These are phyloP conservation scores for Dyspetes luteomarginatus DNA, from an alignment of 2,888 invertebrate species.

Conservation along the genomic window DNA sequence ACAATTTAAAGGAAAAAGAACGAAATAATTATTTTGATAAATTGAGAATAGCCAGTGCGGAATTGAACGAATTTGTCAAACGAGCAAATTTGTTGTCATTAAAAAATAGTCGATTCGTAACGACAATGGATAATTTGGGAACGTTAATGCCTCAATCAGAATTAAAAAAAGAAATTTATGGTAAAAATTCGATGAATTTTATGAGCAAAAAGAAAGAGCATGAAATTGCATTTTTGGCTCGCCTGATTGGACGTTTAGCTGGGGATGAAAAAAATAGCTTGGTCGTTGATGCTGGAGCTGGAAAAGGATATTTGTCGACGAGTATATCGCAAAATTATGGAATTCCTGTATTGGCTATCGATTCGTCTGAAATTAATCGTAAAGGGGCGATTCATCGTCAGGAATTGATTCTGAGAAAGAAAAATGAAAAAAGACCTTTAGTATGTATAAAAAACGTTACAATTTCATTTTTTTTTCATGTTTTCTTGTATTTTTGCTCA, in stretches of 20 bases:
- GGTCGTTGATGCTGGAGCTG: slow-evolving; percentile 93
- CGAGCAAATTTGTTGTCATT: slow-evolving; percentile 73
- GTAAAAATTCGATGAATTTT: slow-evolving; percentile 84
- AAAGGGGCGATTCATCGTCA: slow-evolving; percentile 86
- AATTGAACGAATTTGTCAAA: slow-evolving; percentile 70
- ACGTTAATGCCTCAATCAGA: slow-evolving; percentile 81
- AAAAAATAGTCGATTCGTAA: slow-evolving; percentile 68
- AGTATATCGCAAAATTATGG: slow-evolving; percentile 88
- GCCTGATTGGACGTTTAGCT: slow-evolving; percentile 71
- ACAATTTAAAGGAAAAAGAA: background rate
- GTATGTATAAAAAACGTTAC: slow-evolving; percentile 63
- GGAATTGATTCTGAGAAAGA: slow-evolving; percentile 67
- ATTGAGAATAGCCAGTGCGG: slow-evolving; percentile 10
- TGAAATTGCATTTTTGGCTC: slow-evolving; percentile 84
- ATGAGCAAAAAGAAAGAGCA: slow-evolving; percentile 93
- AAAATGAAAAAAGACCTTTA: slow-evolving; percentile 46
- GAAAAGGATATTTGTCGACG: slow-evolving; percentile 92
- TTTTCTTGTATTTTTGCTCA: background rate
- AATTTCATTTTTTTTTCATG: background rate
- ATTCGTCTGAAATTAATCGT: slow-evolving; percentile 89
- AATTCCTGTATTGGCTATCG: slow-evolving; percentile 92
- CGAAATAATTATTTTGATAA: slow-evolving; percentile 7
- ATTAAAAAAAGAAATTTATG: slow-evolving; percentile 53
- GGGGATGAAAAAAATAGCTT: slow-evolving; percentile 66
- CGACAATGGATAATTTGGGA: slow-evolving; percentile 73